These are phyloP conservation scores for Cyprinodon brontotheroides DNA, from an alignment of 2,113 vertebrate genomes.

Conservation along the genomic window DNA sequence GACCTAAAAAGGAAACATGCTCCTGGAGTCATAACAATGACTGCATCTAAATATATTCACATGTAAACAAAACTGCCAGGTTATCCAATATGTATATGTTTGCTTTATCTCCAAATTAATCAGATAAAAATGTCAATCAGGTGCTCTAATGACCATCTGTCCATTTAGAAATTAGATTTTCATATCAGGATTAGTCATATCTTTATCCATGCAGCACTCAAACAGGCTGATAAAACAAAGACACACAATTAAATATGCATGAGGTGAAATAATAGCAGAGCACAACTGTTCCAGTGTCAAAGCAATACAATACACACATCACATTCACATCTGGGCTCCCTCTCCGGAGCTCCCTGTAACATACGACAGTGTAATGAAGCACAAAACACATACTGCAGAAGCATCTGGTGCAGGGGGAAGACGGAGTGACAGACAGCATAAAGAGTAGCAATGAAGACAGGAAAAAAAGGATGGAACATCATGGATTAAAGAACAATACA, in stretches of 20 bases:
- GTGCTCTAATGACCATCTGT: neutral
- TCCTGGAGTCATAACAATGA: slow-evolving; percentile 1
- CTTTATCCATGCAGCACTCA: slow-evolving; percentile 6
- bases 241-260: slow-evolving; percentile 35
- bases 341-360: slow-evolving; percentile 44
- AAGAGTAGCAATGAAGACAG: slow-evolving; percentile 11
- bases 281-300: slow-evolving; percentile 23
- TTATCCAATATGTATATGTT: neutral
- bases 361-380: slow-evolving; percentile 69
- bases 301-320: slow-evolving; percentile 32
- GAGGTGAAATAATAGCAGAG: slow-evolving; percentile 29
- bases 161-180: neutral
- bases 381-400: slow-evolving; percentile 65
- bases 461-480: neutral
- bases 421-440: slow-evolving; percentile 18
- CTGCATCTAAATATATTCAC: neutral
- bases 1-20: slow-evolving; percentile 1
- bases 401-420: slow-evolving; percentile 58
- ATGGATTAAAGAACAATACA: neutral
- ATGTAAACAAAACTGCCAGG: neutral
- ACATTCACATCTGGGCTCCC: slow-evolving; percentile 50
- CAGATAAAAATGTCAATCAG: neutral
- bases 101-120: neutral
- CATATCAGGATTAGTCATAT: neutral
- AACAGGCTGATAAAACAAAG: slow-evolving; percentile 3